These are phyloP conservation scores for Pecten maximus DNA, from an alignment of 2,888 invertebrate species.

Conservation along the genomic window DNA sequence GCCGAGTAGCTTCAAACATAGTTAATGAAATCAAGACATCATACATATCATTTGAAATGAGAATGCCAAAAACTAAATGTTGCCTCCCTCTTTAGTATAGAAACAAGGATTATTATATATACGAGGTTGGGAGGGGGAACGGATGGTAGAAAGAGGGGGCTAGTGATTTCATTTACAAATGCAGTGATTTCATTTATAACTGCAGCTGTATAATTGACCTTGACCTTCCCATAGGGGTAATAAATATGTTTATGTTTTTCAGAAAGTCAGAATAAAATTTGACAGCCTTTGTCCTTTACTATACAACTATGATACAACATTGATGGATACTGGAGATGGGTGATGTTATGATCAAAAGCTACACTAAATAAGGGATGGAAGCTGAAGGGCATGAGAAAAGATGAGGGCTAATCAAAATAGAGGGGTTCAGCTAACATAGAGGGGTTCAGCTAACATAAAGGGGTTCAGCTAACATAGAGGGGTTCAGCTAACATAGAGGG, in stretches of 20 bases:
- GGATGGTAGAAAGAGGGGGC: not conserved
- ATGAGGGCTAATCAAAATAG: no score
- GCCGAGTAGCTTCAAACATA: not conserved
- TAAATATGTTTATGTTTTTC: not conserved
- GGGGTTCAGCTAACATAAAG: no score
- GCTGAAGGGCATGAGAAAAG: no score
- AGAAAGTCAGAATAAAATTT: not conserved
- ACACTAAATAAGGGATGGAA: no score
- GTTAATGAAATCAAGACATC: conserved; percentile 27
- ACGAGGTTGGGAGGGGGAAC: not conserved
- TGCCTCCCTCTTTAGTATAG: not conserved
- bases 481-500: no score
- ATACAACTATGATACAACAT: not conserved
- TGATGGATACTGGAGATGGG: no score
- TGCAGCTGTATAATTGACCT: not conserved
- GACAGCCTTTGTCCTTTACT: not conserved
- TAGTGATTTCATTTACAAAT: not conserved
- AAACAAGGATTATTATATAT: not conserved
- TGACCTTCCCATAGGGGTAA: not conserved
- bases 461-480: no score
- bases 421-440: no score
- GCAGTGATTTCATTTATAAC: not conserved
- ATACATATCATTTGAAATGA: conserved; percentile 27
- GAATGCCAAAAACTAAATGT: conserved; percentile 19
- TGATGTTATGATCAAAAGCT: no score